Evolutionary conservation across 2,797 vertebrate species (phyloP).

Genomic region (Knipowitschia caucasica): DNA sequence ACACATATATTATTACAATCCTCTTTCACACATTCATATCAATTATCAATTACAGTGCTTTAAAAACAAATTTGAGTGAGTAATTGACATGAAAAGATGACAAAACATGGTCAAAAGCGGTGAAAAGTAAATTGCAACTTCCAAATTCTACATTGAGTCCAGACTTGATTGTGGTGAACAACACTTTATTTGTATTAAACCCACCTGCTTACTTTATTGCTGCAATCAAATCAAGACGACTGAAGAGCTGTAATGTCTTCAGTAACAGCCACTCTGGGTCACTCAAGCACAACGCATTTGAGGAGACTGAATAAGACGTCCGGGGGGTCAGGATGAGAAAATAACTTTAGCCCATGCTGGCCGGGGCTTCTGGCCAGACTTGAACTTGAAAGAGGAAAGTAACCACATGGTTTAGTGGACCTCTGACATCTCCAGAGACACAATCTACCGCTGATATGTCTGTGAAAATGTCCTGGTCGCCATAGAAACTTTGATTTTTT

Average conservation of each 20-base stretch:
- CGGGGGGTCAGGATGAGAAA: background rate
- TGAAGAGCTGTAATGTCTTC: background rate
- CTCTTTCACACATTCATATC: too few species aligned
- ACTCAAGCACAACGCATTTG: background rate
- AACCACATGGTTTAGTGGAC: slow-evolving; percentile 11
- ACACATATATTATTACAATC: too few species aligned
- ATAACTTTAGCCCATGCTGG: background rate
- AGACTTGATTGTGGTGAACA: too few species aligned
- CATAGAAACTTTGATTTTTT: slow-evolving; percentile 14
- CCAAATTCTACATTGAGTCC: too few species aligned
- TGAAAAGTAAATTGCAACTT: too few species aligned
- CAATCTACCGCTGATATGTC: background rate
- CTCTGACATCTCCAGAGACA: slow-evolving; percentile 31
- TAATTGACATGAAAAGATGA: too few species aligned
- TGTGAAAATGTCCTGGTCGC: slow-evolving; percentile 7
- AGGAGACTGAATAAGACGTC: background rate
- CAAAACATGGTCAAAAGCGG: too few species aligned
- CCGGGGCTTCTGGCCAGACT: background rate
- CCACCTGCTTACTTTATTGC: background rate
- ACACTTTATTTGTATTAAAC: background rate
- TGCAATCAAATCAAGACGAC: background rate
- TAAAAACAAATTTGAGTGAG: too few species aligned
- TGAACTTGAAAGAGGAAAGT: background rate
- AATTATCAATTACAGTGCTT: too few species aligned
- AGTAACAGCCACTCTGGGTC: background rate